Conservation (phyloP, 2,113 vertebrate species). For the Caranx melampygus region DNA sequence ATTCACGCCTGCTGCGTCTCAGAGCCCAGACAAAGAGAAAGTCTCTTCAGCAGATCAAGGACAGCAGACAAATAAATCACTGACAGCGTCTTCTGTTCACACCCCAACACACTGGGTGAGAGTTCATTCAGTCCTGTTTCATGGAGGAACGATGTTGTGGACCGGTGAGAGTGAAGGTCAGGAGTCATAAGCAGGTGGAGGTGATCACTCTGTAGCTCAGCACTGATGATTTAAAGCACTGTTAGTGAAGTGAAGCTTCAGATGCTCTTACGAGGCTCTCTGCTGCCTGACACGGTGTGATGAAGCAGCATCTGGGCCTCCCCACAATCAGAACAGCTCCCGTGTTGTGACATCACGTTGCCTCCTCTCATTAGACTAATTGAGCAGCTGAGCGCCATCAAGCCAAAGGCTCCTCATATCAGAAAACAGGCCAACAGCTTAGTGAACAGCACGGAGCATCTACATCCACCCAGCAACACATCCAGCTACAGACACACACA, state of each 20-base stretch:
- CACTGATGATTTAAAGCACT: slow-evolving; percentile 32
- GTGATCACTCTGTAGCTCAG: slow-evolving; percentile 34
- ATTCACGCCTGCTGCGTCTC: slow-evolving; percentile 45
- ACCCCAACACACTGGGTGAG: background rate
- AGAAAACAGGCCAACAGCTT: slow-evolving; percentile 10
- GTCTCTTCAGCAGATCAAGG: slow-evolving; percentile 35
- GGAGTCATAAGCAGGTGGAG: slow-evolving; percentile 5
- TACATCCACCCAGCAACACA: background rate
- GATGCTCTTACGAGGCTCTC: slow-evolving; percentile 49
- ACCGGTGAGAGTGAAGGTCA: background rate
- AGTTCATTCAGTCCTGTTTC: too few relatives aligned
- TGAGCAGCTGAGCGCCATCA: slow-evolving; percentile 29
- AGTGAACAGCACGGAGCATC: slow-evolving; percentile 7
- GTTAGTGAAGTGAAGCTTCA: background rate
- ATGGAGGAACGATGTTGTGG: background rate
- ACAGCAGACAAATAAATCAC: slow-evolving; percentile 41
- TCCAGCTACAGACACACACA: too few relatives aligned
- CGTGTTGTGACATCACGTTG: slow-evolving; percentile 3
- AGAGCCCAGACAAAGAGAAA: slow-evolving; percentile 49
- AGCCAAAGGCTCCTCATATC: slow-evolving; percentile 19
- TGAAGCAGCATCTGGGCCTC: slow-evolving; percentile 23
- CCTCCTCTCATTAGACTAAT: slow-evolving; percentile 49
- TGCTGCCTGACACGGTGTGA: slow-evolving; percentile 45
- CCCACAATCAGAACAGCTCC: background rate
- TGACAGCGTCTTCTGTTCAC: slow-evolving; percentile 14